Evolutionary conservation across 2,888 invertebrate genomes (phyloP), one percentile per base, ranked within the genome.

Genomic region (Drosophila imparisetae): DNA sequence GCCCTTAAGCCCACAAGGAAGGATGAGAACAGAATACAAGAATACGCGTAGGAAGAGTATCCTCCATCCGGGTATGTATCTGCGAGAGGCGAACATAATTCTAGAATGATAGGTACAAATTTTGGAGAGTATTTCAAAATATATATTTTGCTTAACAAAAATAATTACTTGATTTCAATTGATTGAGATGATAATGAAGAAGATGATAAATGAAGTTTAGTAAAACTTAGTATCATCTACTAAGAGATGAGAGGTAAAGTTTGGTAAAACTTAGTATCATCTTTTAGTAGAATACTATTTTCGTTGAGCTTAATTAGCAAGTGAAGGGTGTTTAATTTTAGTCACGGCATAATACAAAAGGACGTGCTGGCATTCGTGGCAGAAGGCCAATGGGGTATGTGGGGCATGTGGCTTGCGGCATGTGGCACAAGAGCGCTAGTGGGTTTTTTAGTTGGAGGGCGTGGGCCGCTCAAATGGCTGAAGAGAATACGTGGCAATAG

Each of bases 401-500:
- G 29, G 49, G 24, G 42, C 2, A 48, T 48, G 42, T 83, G 57
- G 78, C 36, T 4, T 36, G 21, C 4, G 48, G 36, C 70, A 48
- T 49, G 57, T 57, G 71, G 54, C 66, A 68, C 40, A 69, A 45
- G 60, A 53, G 76, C 50, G 49, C 32, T n/a, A 62, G 21, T 18
- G 27, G 21, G 32, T 32, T 27, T 27, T 40, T 27, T 49, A 54
- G 50, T 50, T 53, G 32, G 32, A 4, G 3, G 4, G 8, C 62
- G 38, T 72, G 21, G 59, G 48, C 27, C 30, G 66, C 67, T 58
- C 72, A 72, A 79, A 83, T 76, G 83, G 68, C 36, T 68, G 72
- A 60, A 53, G 62, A 61, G 66, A n/a, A 53, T 48, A 89, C 85
- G 85, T 90, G 90, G 89, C 85, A 90, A 87, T 84, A 86, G 90